Evolutionary conservation across 2,113 vertebrate species (phyloP).

Genomic region (Galeopterus variegatus): DNA sequence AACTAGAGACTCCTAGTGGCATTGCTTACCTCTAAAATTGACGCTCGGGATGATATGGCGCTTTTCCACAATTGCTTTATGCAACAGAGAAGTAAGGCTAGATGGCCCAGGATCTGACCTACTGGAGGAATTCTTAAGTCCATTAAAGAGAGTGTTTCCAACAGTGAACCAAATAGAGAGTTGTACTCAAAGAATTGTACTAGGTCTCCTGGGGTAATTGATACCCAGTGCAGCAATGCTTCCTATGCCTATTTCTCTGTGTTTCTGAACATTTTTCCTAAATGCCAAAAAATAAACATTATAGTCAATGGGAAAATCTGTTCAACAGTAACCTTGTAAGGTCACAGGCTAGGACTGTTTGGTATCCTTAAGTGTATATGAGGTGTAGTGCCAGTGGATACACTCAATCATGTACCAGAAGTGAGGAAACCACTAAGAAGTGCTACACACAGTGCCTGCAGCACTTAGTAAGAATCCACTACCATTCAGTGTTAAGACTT

Average conservation of each 20-base stretch:
- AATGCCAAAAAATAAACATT: constrained; percentile 18
- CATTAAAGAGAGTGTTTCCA: neutral
- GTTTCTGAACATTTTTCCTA: constrained; percentile 11
- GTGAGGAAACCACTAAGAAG: constrained; percentile 14
- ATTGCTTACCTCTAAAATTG: constrained; percentile 40
- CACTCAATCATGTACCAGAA: neutral
- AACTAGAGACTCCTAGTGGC: neutral
- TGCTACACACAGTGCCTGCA: neutral
- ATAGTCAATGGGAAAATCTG: constrained; percentile 49
- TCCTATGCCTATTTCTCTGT: neutral
- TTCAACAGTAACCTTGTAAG: constrained; percentile 8
- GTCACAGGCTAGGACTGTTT: neutral
- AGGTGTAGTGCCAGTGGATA: neutral
- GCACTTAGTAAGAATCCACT: neutral
- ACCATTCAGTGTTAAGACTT: neutral
- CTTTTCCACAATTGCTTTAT: constrained; percentile 44
- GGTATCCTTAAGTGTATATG: neutral
- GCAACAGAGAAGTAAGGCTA: neutral
- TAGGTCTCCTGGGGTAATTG: neutral
- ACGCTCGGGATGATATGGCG: neutral
- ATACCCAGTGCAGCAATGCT: neutral
- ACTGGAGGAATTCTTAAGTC: constrained; percentile 3
- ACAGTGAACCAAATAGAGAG: neutral
- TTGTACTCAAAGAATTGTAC: neutral
- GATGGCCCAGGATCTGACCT: neutral